These are phyloP conservation scores for Plestiodon gilberti DNA, from an alignment of 2,113 vertebrate genomes.

Conservation along the genomic window DNA sequence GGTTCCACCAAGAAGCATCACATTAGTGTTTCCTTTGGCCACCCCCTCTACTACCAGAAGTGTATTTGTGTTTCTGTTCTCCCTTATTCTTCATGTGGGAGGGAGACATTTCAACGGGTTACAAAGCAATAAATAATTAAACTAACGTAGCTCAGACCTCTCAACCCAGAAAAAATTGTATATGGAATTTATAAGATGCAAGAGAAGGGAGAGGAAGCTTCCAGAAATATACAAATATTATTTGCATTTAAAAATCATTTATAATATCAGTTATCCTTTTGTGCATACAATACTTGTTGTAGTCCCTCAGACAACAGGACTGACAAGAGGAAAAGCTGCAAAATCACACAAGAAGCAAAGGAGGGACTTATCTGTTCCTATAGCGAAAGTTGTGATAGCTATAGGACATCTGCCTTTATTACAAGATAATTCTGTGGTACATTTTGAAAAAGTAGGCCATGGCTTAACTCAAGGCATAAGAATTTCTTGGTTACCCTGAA, in stretches of 20 bases:
- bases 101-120: too few relatives aligned
- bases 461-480: background rate
- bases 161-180: background rate
- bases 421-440: background rate
- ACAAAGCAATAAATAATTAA: too few relatives aligned
- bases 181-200: background rate
- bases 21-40: background rate
- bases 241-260: background rate
- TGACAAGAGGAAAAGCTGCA: background rate
- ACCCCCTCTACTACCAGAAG: background rate
- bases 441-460: background rate
- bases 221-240: background rate
- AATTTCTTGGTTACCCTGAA: background rate
- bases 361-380: background rate
- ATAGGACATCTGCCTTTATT: too few relatives aligned
- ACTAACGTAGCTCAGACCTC: background rate
- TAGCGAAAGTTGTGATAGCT: background rate
- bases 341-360: background rate
- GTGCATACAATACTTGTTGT: background rate
- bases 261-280: background rate
- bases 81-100: too few relatives aligned
- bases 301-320: background rate
- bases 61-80: too few relatives aligned
- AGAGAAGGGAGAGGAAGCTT: background rate
- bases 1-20: background rate